phyloP scores from a whole-genome alignment of 2,113 vertebrate genomes.

The Xyrauchen texanus region DNA sequence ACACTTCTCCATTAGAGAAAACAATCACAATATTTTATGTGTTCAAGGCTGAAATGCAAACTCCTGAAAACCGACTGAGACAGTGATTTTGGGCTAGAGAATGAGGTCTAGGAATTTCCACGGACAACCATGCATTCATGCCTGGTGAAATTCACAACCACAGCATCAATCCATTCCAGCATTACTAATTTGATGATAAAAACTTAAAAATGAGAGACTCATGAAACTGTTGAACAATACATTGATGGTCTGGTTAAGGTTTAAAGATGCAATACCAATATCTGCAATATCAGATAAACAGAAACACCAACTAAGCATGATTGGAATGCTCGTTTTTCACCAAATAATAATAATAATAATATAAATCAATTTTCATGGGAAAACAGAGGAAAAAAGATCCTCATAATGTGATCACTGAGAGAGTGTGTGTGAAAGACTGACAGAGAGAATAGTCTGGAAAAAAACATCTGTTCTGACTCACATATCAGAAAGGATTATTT shows the following conservation, averaged over 20 bases:
- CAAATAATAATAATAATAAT: not conserved
- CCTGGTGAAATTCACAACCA: not conserved
- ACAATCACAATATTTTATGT: too few relatives aligned
- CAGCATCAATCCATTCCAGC: not conserved
- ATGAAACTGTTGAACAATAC: too few relatives aligned
- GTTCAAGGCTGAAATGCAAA: too few relatives aligned
- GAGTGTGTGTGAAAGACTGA: too few relatives aligned
- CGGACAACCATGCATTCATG: not conserved
- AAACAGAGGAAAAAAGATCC: too few relatives aligned
- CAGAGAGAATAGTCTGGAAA: not conserved
- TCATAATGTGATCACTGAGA: not conserved
- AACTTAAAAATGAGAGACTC: too few relatives aligned
- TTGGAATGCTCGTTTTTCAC: not conserved
- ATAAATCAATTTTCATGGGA: conserved; percentile 1
- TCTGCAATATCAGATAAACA: not conserved
- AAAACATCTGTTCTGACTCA: conserved; percentile 2
- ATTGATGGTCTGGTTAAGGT: not conserved
- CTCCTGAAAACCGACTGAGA: too few relatives aligned
- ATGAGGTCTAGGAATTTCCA: too few relatives aligned
- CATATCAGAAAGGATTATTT: conserved; percentile 13
- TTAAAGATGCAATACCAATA: conserved; percentile 18
- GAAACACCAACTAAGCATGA: not conserved
- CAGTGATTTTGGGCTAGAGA: too few relatives aligned
- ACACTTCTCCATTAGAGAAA: not conserved
- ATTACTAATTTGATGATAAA: not conserved